Evolutionary conservation across 1,140 invertebrate species (phyloP), one percentile per base, ranked within the genome.

Genomic region (Oryctes rhinoceros): DNA sequence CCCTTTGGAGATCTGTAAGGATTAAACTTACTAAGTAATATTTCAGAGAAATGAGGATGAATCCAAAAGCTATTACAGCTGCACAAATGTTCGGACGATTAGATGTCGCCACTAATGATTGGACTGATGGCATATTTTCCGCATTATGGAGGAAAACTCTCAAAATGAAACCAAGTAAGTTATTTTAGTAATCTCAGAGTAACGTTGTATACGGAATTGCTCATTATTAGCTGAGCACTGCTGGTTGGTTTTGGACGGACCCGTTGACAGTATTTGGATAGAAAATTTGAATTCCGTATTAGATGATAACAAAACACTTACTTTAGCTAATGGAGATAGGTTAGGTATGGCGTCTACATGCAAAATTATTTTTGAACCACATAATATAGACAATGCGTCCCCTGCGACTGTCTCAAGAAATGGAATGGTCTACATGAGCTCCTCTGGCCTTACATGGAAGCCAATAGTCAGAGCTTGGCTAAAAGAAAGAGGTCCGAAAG

Each of bases 351-450:
- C 96, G 0, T 92, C 96, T 0, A 95, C 93, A 6, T 97, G 96
- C 80, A 99, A 98, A 89, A 96, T 99, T 80, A 97, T 99, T 83
- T 99, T 99, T 87, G 97, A 99, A 88, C 96, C 96, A 0, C 95
- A 98, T 87, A 98, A 98, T 86, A 97, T 99, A 81, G 97, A 99
- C 86, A 98, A 98, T 87, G 97, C 97, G 0, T 98, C 96, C 24
- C 97, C 97, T 6, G 97, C 97, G 0, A 99, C 97, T 0, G 97
- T 99, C 0, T 98, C 97, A 0, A 90, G 97, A 78, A 98, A 98
- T 88, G 97, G 97, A 82, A 98, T 98, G 97, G 97, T 98, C 0
- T 99, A 98, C 87, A 98, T 99, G 97, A 98, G 96, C 84, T 97
- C 96, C 0, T 98, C 97, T 0, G 97, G 96, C 0, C 88, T 99